Evolutionary conservation across 2,113 vertebrate species (phyloP), one percentile per base, ranked within the genome.

Genomic region (Onychorhynchus coronatus): DNA sequence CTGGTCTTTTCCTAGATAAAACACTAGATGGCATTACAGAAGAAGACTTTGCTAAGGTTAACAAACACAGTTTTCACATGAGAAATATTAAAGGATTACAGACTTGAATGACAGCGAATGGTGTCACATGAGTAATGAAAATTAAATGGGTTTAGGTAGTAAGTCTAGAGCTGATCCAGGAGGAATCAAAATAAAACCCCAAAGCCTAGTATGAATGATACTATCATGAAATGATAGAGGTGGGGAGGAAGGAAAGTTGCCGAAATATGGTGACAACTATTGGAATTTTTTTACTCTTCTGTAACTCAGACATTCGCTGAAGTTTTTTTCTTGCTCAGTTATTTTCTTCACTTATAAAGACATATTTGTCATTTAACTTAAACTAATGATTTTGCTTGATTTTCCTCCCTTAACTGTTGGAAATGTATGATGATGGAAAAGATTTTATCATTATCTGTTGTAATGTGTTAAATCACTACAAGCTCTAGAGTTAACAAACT

Each of bases 11-110:
- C 91, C 85, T 68, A 67, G 24, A 53, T 75, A 81, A 91, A 81
- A 67, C 96, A 93, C 96, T 97, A 98, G 98, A 62, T 98, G 97
- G 97, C 97, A 89, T 89, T 90, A 67, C 68, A 91, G 68, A 81
- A 94, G 87, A 97, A 80, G 85, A 53, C 31, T 85, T 85, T 7
- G n/a, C 22, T 47, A 1, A 75, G n/a, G 47, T 66, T 65, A 79
- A 82, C 22, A 23, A 79, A 47, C 14, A 15, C 33, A 39, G 5
- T 62, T 91, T 44, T 78, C 61, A 53, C 42, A 37, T 44, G 56
- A 81, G 56, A 85, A 82, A 52, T 66, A 37, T 4, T 52, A 12
- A 94, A 58, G 21, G 56, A 70, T 88, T 89, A 37, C 12, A 27
- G 39, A 47, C 8, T 58, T 89, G 49, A 80, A 85, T 46, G 63